Percentiles rank a stretch among this genome's conserved stretches.
Evolutionary conservation across 1,140 invertebrate genomes (phyloP).

Genomic region (Macrosteles quadrilineatus): DNA sequence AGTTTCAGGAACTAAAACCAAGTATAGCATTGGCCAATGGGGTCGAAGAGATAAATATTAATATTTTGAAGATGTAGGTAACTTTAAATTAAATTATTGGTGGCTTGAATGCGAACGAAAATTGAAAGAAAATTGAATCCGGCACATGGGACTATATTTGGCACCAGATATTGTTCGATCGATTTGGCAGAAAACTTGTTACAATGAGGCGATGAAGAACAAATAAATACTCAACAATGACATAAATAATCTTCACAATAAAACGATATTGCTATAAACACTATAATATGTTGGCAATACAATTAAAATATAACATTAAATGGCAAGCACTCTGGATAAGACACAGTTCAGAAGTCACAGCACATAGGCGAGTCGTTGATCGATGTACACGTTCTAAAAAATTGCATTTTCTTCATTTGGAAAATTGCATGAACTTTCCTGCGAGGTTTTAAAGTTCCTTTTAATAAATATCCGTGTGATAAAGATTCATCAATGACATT

Average conservation of each 20-base stretch:
- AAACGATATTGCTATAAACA: slow-evolving; percentile 16
- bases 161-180: neutral
- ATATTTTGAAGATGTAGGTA: neutral
- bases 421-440: neutral
- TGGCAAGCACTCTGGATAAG: slow-evolving; percentile 23
- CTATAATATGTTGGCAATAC: slow-evolving; percentile 1
- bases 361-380: neutral
- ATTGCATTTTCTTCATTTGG: neutral
- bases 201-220: neutral
- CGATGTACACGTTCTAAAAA: neutral
- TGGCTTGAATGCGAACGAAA: neutral
- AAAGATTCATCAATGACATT: no score
- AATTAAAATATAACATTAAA: slow-evolving; percentile 9
- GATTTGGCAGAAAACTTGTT: neutral
- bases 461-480: no score
- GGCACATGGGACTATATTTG: neutral
- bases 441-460: slow-evolving; percentile 12
- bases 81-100: neutral
- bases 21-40: neutral
- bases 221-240: slow-evolving; percentile 26
- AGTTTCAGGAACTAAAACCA: slow-evolving; percentile 19
- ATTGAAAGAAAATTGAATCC: neutral
- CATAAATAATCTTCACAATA: slow-evolving; percentile 4
- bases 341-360: slow-evolving; percentile 27
- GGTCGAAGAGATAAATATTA: neutral